Evolutionary conservation across 2,888 invertebrate genomes (phyloP).

Genomic region (Branchipolynoe longqiensis): DNA sequence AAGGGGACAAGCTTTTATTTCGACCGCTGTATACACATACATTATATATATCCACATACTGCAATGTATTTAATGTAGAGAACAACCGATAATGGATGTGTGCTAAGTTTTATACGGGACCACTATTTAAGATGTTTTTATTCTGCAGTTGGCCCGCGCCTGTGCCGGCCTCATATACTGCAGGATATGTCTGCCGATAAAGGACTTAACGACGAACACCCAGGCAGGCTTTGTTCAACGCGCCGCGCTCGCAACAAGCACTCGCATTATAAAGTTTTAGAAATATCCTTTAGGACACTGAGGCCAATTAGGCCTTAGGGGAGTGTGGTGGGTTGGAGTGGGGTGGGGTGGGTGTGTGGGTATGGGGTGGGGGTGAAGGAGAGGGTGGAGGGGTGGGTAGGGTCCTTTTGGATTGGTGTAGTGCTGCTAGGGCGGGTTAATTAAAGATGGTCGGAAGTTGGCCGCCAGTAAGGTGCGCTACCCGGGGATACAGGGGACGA

Average conservation of each 20-base stretch:
- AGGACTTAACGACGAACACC: neutral
- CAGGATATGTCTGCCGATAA: conserved; percentile 12
- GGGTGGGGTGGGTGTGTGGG: no score
- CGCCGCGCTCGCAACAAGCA: neutral
- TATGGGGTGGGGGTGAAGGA: no score
- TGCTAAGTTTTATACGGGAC: no score
- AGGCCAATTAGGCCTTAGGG: conserved; percentile 34
- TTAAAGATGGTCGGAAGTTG: conserved; percentile 48
- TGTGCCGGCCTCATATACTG: conserved; percentile 11
- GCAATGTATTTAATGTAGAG: no score
- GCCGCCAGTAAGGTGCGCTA: neutral
- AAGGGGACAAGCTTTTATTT: no score
- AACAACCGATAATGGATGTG: no score
- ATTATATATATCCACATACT: no score
- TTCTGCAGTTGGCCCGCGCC: no score
- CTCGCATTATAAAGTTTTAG: conserved; percentile 40
- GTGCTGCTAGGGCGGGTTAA: conserved; percentile 9
- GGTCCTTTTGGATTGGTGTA: neutral
- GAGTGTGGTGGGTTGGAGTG: neutral
- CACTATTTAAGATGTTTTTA: no score
- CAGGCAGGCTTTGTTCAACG: conserved; percentile 21
- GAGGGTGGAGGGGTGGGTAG: neutral
- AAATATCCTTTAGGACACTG: conserved; percentile 40
- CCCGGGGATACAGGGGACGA: conserved; percentile 14
- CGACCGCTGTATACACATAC: no score